Base-by-base conservation (phyloP, 2,797 vertebrate species). In the Chelidonichthys spinosus region DNA sequence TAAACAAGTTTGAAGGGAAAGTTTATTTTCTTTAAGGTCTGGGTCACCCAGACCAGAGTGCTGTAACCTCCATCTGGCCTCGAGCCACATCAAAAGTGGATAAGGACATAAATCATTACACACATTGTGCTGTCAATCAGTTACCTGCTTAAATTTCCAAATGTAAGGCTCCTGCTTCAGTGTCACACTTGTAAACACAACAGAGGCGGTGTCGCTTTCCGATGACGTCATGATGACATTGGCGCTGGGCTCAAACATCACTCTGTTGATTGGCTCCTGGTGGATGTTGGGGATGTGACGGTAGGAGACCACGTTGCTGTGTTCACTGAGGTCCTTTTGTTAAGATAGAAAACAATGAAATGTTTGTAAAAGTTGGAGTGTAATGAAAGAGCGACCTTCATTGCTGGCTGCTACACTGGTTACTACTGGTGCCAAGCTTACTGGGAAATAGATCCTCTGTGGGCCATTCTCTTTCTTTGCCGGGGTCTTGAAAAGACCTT, bases 391-490 rank as follows among this genome's bases (percentile, higher is more conserved):
- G 11, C 25, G 47, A 15, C 40, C 14, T 4, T 18, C 33, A 56
- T 33, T 14, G 13, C 11, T 64, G 15, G 49, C 17, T 42, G 40
- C 17, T 11, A 15, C 11, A 2, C 11, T 5, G 32, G 46, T 50
- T 52, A 46, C 37, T 53, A 18, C 37, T 55, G 5, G 15, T 10
- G 44, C n/a, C 5, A 49, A 52, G 54, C 87, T 75, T 74, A 94
- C 94, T 60, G 89, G 87, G 72, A 94, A 86, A 66, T 82, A 94
- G 55, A 94, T 85, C 59, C 73, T 86, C 10, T 87, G 86, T 9
- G 80, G 88, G 13, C 65, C 55, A 0, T 42, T 63, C 11, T 85
- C 76, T 47, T 81, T 77, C 52, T 74, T 86, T 44, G 87, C 79
- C 4, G 77, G 74, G 3, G 66, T 92, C 46, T 90, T 92, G 81